phyloP scores from a whole-genome alignment of 1,140 invertebrate species.

The Hylyphantes graminicola region DNA sequence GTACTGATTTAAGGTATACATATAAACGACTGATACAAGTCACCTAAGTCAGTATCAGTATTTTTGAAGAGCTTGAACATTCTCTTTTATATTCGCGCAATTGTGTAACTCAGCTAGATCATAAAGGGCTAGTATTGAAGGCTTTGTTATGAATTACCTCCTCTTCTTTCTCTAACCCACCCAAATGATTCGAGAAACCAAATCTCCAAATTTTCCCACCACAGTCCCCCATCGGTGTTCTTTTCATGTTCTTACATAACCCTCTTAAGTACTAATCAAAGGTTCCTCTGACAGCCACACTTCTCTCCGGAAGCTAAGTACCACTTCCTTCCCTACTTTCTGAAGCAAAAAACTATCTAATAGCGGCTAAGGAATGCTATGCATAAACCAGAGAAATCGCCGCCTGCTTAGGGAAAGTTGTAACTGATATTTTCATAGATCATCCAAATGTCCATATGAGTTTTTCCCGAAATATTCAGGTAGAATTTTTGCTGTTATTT shows the following conservation, averaged over 20 bases:
- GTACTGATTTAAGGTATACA: no score
- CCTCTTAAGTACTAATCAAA: conserved; percentile 19
- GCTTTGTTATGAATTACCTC: neutral
- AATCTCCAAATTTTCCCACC: conserved; percentile 8
- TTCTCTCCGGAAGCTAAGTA: conserved; percentile 29
- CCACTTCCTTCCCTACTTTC: conserved; percentile 3
- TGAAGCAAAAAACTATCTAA: neutral
- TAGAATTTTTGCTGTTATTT: no score
- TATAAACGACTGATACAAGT: no score
- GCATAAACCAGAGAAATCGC: conserved; percentile 3
- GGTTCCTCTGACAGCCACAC: conserved; percentile 31
- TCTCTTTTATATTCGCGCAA: no score
- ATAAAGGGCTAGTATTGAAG: no score
- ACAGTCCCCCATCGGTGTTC: neutral
- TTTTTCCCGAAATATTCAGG: no score
- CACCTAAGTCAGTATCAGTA: no score
- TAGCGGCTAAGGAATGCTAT: conserved; percentile 2
- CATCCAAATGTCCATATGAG: no score
- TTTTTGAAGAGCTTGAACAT: no score
- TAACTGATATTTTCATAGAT: no score
- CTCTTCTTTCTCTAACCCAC: neutral
- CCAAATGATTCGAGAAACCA: neutral
- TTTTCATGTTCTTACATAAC: conserved; percentile 17
- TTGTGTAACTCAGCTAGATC: no score
- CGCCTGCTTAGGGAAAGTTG: no score